A percentile compares a stretch with the other conserved stretches of the same genome.
These are phyloP conservation scores for Spheniscus humboldti DNA, from an alignment of 2,797 vertebrate species.

Conservation along the genomic window DNA sequence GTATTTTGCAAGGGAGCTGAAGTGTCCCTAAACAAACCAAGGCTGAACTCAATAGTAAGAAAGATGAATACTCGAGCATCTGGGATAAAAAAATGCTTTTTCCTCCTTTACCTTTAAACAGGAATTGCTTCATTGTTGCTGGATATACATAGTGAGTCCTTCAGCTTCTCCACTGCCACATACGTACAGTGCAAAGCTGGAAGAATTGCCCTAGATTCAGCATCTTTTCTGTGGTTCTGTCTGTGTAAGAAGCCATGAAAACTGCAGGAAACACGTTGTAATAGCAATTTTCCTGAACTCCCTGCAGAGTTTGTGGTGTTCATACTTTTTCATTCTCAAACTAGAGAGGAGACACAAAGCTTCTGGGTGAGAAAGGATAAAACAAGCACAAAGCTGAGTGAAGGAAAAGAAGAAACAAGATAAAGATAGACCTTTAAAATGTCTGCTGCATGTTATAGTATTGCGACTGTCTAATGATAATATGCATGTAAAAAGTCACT, in stretches of 20 bases:
- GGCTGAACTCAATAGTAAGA: not conserved
- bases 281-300: not conserved
- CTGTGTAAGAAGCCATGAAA: slow-evolving; percentile 14
- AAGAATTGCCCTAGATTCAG: slow-evolving; percentile 31
- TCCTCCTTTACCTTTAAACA: not conserved
- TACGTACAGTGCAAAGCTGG: not conserved
- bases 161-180: not conserved
- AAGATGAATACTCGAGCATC: not conserved
- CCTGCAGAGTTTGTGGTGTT: slow-evolving; percentile 3
- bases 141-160: not conserved
- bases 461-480: not conserved
- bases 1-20: not conserved
- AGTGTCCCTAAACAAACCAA: not conserved
- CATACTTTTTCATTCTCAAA: not conserved
- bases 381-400: not conserved
- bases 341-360: not conserved
- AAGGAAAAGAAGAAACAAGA: not conserved
- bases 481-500: not conserved
- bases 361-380: not conserved
- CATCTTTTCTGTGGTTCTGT: not conserved
- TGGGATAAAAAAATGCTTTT: not conserved
- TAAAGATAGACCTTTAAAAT: not conserved
- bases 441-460: not conserved
- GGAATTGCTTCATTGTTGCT: not conserved
- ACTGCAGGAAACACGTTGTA: not conserved